Evolutionary conservation across 2,113 vertebrate species (phyloP).

Genomic region (Erythrolamprus reginae): DNA sequence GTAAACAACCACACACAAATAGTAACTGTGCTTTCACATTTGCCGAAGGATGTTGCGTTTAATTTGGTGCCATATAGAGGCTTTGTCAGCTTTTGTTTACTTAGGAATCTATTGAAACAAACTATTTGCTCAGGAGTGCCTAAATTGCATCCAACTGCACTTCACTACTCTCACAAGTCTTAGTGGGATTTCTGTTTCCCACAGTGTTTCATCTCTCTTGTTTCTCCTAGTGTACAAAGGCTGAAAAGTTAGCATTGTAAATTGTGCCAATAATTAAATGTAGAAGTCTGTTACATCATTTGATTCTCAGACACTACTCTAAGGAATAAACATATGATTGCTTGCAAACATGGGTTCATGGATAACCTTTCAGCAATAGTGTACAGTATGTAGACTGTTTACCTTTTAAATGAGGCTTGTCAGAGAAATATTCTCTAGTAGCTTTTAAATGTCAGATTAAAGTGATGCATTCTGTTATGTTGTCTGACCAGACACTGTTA

Average conservation of each 20-base stretch:
- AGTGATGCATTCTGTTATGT: conserved; percentile 31
- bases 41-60: not conserved
- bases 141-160: not conserved
- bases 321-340: conserved; percentile 50
- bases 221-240: not conserved
- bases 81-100: not conserved
- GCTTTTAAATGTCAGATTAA: conserved; percentile 46
- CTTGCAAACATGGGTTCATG: conserved; percentile 51
- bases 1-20: not conserved
- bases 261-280: conserved; percentile 44
- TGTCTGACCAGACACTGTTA: conserved; percentile 15
- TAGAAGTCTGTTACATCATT: conserved; percentile 39
- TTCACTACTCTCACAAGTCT: not conserved
- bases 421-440: conserved; percentile 31
- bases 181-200: not conserved
- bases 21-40: not conserved
- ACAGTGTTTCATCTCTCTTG: not conserved
- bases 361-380: conserved; percentile 35
- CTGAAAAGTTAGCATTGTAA: conserved; percentile 43
- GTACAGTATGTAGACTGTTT: conserved; percentile 38
- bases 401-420: conserved; percentile 38
- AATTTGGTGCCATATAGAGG: not conserved
- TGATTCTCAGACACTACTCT: conserved; percentile 44
- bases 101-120: not conserved
- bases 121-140: not conserved